Evolutionary conservation across 2,888 invertebrate genomes (phyloP).

Genomic region (Sphinx pinastri): DNA sequence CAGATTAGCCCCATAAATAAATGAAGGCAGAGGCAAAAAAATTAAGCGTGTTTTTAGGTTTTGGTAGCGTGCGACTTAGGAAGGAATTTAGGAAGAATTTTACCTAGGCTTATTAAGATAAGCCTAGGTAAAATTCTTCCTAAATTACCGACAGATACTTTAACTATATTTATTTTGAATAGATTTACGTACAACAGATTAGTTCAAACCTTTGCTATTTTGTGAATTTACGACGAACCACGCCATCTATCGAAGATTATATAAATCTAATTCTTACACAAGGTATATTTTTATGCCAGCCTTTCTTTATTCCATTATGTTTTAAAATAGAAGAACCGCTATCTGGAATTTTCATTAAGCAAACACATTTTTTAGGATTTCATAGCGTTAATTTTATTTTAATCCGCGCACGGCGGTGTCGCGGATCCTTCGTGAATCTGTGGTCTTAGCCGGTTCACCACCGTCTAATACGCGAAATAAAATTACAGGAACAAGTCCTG

Average conservation of each 20-base stretch:
- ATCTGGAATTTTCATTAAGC: slow-evolving; percentile 26
- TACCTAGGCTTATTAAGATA: too few relatives aligned
- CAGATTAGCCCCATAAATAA: too few relatives aligned
- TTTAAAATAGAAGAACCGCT: not conserved
- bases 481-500: not conserved
- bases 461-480: slow-evolving; percentile 3
- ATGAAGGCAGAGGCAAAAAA: too few relatives aligned
- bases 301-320: not conserved
- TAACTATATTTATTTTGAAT: too few relatives aligned
- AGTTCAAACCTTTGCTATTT: not conserved
- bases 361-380: slow-evolving; percentile 25
- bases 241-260: slow-evolving; percentile 3
- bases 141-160: too few relatives aligned
- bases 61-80: too few relatives aligned
- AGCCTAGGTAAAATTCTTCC: too few relatives aligned
- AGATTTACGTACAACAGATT: too few relatives aligned
- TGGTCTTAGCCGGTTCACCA: slow-evolving; percentile 6
- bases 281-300: not conserved
- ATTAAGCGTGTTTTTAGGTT: too few relatives aligned
- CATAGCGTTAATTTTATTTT: slow-evolving; percentile 11
- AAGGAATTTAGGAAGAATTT: too few relatives aligned
- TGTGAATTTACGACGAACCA: not conserved
- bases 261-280: not conserved
- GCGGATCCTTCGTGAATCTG: slow-evolving; percentile 10
- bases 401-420: slow-evolving; percentile 8